Percentiles rank a stretch among this genome's conserved stretches.
Conservation (phyloP, 2,888 invertebrate species). For the Conops quadrifasciatus region DNA sequence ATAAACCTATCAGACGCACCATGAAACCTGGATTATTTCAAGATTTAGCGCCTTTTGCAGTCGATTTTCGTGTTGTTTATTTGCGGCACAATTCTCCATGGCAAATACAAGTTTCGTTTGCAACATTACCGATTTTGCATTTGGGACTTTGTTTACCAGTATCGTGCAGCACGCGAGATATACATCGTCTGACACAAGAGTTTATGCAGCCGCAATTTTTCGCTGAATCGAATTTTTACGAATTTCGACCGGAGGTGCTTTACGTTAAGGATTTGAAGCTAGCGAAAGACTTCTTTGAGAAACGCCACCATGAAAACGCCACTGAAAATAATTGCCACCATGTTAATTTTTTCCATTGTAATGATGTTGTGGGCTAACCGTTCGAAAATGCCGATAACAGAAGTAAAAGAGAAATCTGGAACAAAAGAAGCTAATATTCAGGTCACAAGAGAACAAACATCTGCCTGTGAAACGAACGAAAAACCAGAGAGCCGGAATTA, state of each 20-base stretch:
- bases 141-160: slow-evolving; percentile 68
- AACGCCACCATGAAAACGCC: too few relatives aligned
- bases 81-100: slow-evolving; percentile 59
- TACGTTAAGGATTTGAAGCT: slow-evolving; percentile 59
- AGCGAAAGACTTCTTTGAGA: slow-evolving; percentile 12
- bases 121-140: slow-evolving; percentile 63
- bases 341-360: background rate
- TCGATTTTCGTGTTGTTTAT: slow-evolving; percentile 61
- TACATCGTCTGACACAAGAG: slow-evolving; percentile 56
- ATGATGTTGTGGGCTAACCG: slow-evolving; percentile 5
- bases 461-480: background rate
- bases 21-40: slow-evolving; percentile 60
- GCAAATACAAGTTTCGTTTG: background rate
- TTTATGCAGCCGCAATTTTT: slow-evolving; percentile 53
- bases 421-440: background rate
- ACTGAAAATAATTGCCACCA: background rate
- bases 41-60: slow-evolving; percentile 59
- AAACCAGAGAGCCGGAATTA: background rate
- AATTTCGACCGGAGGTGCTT: slow-evolving; percentile 57
- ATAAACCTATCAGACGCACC: slow-evolving; percentile 53
- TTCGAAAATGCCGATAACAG: background rate
- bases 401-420: too few relatives aligned
- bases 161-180: slow-evolving; percentile 62
- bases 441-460: background rate
- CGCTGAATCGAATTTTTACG: slow-evolving; percentile 55